These are phyloP conservation scores for Drosophila eohydei DNA, from an alignment of 2,888 invertebrate species.

Conservation along the genomic window DNA sequence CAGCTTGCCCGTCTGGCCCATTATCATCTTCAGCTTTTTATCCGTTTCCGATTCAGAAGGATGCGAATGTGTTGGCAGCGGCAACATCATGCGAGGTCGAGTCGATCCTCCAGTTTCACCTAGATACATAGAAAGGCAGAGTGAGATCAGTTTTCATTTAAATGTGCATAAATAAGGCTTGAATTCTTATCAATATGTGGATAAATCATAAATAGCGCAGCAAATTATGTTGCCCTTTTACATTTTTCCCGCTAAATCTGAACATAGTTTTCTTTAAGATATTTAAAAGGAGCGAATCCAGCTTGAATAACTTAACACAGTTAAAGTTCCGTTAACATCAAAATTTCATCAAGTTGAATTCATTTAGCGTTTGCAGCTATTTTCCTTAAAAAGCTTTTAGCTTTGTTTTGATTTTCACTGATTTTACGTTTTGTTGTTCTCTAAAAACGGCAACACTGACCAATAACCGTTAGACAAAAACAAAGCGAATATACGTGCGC, in stretches of 20 bases:
- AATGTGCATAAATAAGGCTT: constrained; percentile 15
- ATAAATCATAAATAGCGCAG: constrained; percentile 28
- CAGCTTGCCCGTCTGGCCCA: constrained; percentile 96
- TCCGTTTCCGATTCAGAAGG: constrained; percentile 92
- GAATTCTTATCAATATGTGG: constrained; percentile 19
- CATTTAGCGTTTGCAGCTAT: neutral
- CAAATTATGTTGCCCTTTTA: neutral
- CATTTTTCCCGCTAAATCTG: neutral
- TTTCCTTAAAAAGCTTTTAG: neutral
- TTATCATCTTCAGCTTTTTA: constrained; percentile 94
- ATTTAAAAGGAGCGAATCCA: neutral
- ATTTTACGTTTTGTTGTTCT: neutral
- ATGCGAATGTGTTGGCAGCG: constrained; percentile 86
- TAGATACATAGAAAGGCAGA: constrained; percentile 32
- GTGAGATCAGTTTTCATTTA: neutral
- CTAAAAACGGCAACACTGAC: neutral
- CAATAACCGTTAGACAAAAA: constrained; percentile 44
- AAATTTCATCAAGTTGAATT: neutral
- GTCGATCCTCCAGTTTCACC: constrained; percentile 86
- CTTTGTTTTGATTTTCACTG: neutral
- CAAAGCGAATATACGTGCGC: constrained; percentile 17
- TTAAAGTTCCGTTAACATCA: neutral
- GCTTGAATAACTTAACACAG: too few species aligned
- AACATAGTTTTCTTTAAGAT: too few species aligned
- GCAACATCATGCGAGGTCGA: constrained; percentile 87